Evolutionary conservation across 1,140 invertebrate genomes (phyloP).

Genomic region (Drosophila dunni): DNA sequence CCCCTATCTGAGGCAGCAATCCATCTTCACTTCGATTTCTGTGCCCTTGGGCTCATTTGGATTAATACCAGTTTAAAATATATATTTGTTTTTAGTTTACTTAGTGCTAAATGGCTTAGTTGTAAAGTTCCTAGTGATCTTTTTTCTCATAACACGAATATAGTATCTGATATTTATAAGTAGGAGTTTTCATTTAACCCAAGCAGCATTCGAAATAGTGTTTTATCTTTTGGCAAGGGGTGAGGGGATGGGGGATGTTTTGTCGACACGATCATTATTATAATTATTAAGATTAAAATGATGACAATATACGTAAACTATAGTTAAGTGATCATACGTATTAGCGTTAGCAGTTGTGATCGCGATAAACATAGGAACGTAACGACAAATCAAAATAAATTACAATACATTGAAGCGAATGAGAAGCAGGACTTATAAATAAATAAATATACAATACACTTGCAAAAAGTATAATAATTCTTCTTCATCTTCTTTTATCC

Average conservation of each 20-base stretch:
- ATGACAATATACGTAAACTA: slow-evolving; percentile 12
- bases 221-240: slow-evolving; percentile 35
- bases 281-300: slow-evolving; percentile 21
- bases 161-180: slow-evolving; percentile 41
- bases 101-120: slow-evolving; percentile 72
- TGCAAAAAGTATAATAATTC: slow-evolving; percentile 66
- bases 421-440: slow-evolving; percentile 60
- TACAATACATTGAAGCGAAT: slow-evolving; percentile 49
- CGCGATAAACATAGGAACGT: slow-evolving; percentile 64
- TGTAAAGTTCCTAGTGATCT: slow-evolving; percentile 39
- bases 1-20: slow-evolving; percentile 21
- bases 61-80: slow-evolving; percentile 51
- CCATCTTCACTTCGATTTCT: slow-evolving; percentile 1
- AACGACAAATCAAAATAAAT: slow-evolving; percentile 50
- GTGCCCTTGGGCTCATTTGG: slow-evolving; percentile 15
- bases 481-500: not conserved
- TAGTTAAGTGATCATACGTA: slow-evolving; percentile 21
- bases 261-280: slow-evolving; percentile 20
- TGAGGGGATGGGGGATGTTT: slow-evolving; percentile 18
- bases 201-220: slow-evolving; percentile 55
- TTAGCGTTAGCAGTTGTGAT: slow-evolving; percentile 25
- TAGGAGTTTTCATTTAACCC: slow-evolving; percentile 51
- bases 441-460: slow-evolving; percentile 71
- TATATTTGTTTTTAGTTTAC: slow-evolving; percentile 65
- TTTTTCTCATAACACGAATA: slow-evolving; percentile 31